Evolutionary conservation across 2,113 vertebrate genomes (phyloP).

Genomic region (Grus americana): DNA sequence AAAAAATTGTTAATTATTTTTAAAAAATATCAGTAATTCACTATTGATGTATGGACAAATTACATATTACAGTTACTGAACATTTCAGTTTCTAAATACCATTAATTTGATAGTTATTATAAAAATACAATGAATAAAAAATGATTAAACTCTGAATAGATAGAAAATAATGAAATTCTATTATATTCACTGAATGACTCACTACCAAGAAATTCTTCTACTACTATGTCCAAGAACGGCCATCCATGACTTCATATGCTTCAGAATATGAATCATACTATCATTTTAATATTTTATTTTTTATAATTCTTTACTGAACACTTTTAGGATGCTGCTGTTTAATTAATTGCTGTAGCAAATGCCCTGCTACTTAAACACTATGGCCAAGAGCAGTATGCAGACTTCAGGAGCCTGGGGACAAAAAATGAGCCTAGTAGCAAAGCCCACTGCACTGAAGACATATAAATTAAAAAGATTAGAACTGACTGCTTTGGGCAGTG

Average conservation of each 20-base stretch:
- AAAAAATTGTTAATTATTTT: background rate
- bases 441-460: background rate
- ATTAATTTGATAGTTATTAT: background rate
- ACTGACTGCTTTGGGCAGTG: slow-evolving; percentile 50
- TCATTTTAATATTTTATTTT: background rate
- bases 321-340: background rate
- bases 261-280: background rate
- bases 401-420: background rate
- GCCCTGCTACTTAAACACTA: slow-evolving; percentile 15
- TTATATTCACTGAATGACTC: background rate
- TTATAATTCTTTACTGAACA: background rate
- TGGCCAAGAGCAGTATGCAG: background rate
- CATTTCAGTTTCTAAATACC: background rate
- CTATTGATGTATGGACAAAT: background rate
- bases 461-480: slow-evolving; percentile 61
- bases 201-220: background rate
- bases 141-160: background rate
- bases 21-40: background rate
- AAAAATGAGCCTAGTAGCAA: background rate
- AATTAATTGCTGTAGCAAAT: slow-evolving; percentile 27
- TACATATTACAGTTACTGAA: background rate
- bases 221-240: background rate
- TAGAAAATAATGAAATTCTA: background rate
- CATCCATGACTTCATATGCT: background rate
- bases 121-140: background rate